Conservation (phyloP, 1,140 invertebrate genomes). For the Chlorops oryzae region DNA sequence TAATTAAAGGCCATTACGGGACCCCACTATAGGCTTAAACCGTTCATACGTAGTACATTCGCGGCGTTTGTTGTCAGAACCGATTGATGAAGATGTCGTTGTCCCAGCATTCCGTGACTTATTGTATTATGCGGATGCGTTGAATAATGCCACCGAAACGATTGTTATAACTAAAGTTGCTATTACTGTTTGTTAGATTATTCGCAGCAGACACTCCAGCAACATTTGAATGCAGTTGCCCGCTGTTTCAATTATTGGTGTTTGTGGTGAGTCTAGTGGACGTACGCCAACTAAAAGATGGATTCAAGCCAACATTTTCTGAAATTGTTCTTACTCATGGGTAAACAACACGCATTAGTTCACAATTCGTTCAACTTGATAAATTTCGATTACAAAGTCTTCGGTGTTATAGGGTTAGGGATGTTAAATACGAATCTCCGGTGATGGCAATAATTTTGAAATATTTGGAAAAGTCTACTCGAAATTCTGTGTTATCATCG, state of each 20-base stretch:
- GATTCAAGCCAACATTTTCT: conserved; percentile 79
- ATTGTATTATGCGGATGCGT: conserved; percentile 10
- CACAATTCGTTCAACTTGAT: no score
- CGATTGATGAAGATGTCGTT: conserved; percentile 18
- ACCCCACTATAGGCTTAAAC: conserved; percentile 35
- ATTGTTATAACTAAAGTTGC: conserved; percentile 19
- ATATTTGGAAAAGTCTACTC: no score
- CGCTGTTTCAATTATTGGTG: conserved; percentile 63
- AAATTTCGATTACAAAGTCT: no score
- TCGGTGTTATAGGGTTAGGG: no score
- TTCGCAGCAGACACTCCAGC: conserved; percentile 19
- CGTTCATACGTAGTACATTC: conserved; percentile 37
- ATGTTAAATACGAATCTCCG: no score
- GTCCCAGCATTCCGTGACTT: conserved; percentile 7
- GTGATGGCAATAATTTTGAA: no score
- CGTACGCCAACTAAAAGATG: conserved; percentile 80
- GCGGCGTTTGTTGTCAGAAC: conserved; percentile 16
- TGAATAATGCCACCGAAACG: no score
- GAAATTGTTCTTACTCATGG: no score
- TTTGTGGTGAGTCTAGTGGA: conserved; percentile 76
- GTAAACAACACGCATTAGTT: neutral
- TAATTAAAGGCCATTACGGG: no score
- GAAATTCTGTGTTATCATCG: no score
- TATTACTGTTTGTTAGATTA: no score
- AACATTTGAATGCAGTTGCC: no score